Evolutionary conservation across 2,113 vertebrate species (phyloP), one percentile per base, ranked within the genome.

Genomic region (Ascaphus truei): DNA sequence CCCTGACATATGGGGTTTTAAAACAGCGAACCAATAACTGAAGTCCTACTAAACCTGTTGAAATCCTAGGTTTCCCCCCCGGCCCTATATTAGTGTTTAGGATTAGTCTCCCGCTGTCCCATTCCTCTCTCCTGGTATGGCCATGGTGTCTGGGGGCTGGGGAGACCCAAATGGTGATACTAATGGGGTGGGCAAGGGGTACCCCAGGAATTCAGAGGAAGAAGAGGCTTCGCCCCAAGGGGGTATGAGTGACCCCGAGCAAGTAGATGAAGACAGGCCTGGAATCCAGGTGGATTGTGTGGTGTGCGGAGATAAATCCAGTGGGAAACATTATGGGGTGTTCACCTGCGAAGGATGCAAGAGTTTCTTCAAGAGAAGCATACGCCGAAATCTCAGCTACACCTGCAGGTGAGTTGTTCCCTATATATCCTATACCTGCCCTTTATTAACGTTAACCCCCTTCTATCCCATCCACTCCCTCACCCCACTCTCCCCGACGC

Each of bases 281-380:
- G 89, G 91, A 34, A 87, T 93, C 77, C 89, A 93, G 77, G 93
- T 94, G 89, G 95, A 97, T 85, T 95, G 94, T 62, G 92, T 90
- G 76, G 94, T 96, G 71, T 95, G 94, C 59, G 93, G 94, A 23
- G 93, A 95, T 86, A 93, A 94, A 77, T 94, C 93, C 72, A 95
- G 93, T 47, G 94, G 94, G 34, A 96, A 96, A 9, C 95, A 98
- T 67, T 96, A 98, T 75, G 95, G 94, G 0, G 94, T 95, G 37
- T 96, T 95, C 83, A 97, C 95, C 68, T 97, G 95, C 64, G 95
- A 97, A 62, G 95, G 94, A 59, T 96, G 95, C 89, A 97, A 97
- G 84, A 96, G 94, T 85, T 97, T 96, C 84, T 96, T 96, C 86
- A 96, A 97, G 79, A 86, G 95, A 55, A 96, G 94, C 84, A 92